phyloP scores from a whole-genome alignment of 2,113 vertebrate species.

The Cygnus atratus region DNA sequence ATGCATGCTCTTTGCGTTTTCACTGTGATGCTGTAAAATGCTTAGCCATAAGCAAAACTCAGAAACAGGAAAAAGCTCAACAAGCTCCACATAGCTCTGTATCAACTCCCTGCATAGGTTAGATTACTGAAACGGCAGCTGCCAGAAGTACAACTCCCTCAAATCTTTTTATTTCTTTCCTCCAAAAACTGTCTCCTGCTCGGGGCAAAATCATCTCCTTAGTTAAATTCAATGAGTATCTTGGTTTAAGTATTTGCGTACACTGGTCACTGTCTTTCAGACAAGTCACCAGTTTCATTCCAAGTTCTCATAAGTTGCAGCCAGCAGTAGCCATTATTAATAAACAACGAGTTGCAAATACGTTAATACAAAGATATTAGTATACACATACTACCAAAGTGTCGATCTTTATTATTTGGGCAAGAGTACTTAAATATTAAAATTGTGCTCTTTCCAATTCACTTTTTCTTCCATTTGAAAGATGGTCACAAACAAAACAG shows the following conservation, averaged over 20 bases:
- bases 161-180: neutral
- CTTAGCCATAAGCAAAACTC: neutral
- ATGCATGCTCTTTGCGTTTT: neutral
- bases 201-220: rapidly evolving
- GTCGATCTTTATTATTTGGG: neutral
- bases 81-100: neutral
- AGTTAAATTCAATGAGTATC: neutral
- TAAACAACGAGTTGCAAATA: neutral
- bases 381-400: neutral
- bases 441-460: neutral
- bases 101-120: neutral
- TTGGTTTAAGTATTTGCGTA: neutral
- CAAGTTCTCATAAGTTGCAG: neutral
- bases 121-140: neutral
- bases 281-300: neutral
- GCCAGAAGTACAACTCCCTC: neutral
- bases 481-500: neutral
- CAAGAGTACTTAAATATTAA: neutral
- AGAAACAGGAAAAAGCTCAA: neutral
- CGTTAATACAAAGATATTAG: neutral
- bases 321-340: neutral
- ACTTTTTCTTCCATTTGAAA: neutral
- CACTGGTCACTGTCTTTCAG: neutral
- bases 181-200: neutral
- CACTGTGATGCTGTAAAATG: neutral